Base-by-base conservation (phyloP, 2,797 vertebrate species). In the Pipistrellus pygmaeus region DNA sequence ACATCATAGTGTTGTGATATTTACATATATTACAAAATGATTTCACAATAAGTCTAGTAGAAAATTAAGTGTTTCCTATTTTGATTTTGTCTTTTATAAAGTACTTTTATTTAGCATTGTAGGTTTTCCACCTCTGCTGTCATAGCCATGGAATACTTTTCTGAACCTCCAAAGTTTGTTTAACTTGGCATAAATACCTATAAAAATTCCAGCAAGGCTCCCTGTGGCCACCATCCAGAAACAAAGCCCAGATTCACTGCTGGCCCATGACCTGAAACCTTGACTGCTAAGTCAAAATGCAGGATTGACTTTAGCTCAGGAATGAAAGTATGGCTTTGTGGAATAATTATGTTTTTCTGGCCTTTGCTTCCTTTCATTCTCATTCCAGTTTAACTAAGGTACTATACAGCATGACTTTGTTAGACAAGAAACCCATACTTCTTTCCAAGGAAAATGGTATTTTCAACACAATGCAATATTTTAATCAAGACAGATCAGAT, bases 241-340 rank as follows among this genome's bases (percentile, higher is more conserved):
- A 84, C 69, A 97, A 97, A 96, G 86, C 60, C n/a, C 57, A 85
- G 30, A 94, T 88, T 93, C 84, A 94, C 94, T 95, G 8, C 78
- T 92, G 89, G 46, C 44, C 68, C 95, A 73, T 78, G 91, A 95
- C 84, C 64, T 97, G 89, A 96, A 96, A 85, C 0, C 60, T 44
- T 83, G 53, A 76, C 0, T 53, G 20, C 73, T 97, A 96, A 98
- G 81, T 85, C 75, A 87, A 98, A 97, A 88, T 7, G 7, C 92
- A 97, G 95, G 53, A 93, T 93, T 88, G 83, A 94, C 20, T 68
- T 83, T 88, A 69, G 6, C 10, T 80, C n/a, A 62, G 93, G 89
- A 57, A 95, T 80, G 27, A 62, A 89, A 10, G 12, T 20, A 66
- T 46, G 90, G 44, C 55, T 96, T 96, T 97, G 91, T 96, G 85